Evolutionary conservation across 2,888 invertebrate species (phyloP).

Genomic region (Teleiodes luculella): DNA sequence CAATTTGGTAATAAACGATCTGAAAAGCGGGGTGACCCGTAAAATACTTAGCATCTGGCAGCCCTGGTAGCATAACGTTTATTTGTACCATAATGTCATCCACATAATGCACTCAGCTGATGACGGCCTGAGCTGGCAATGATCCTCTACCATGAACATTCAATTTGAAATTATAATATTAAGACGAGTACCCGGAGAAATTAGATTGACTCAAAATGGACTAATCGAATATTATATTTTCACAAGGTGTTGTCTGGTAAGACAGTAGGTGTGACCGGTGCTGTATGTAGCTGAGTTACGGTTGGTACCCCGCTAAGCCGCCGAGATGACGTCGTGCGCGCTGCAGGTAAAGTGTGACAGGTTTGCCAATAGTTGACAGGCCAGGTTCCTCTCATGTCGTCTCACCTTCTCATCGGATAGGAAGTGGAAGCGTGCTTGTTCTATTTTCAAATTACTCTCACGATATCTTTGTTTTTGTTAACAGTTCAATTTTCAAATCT

Average conservation of each 20-base stretch:
- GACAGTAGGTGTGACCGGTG: slow-evolving; percentile 76
- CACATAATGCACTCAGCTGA: slow-evolving; percentile 56
- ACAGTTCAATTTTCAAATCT: neutral
- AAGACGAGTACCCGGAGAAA: slow-evolving; percentile 56
- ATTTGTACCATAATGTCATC: slow-evolving; percentile 55
- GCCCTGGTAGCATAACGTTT: slow-evolving; percentile 49
- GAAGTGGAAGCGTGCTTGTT: slow-evolving; percentile 66
- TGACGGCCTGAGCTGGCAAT: slow-evolving; percentile 57
- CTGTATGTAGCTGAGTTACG: slow-evolving; percentile 69
- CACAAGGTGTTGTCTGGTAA: slow-evolving; percentile 79
- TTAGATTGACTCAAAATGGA: slow-evolving; percentile 73
- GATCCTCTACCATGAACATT: slow-evolving; percentile 64
- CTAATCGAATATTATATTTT: slow-evolving; percentile 76
- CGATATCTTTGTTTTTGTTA: neutral
- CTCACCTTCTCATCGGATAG: slow-evolving; percentile 68
- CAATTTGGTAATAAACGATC: no score
- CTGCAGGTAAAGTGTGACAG: slow-evolving; percentile 74
- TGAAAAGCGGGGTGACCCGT: neutral
- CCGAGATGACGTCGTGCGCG: slow-evolving; percentile 54
- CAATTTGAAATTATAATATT: slow-evolving; percentile 48
- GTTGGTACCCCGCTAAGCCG: slow-evolving; percentile 54
- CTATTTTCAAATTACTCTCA: no score
- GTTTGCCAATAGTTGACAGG: slow-evolving; percentile 65
- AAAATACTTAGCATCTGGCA: slow-evolving; percentile 1
- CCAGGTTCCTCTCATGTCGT: slow-evolving; percentile 64